Percentiles rank a stretch among this genome's conserved stretches.
These are phyloP conservation scores for Plectropomus leopardus DNA, from an alignment of 2,113 vertebrate species.

Conservation along the genomic window DNA sequence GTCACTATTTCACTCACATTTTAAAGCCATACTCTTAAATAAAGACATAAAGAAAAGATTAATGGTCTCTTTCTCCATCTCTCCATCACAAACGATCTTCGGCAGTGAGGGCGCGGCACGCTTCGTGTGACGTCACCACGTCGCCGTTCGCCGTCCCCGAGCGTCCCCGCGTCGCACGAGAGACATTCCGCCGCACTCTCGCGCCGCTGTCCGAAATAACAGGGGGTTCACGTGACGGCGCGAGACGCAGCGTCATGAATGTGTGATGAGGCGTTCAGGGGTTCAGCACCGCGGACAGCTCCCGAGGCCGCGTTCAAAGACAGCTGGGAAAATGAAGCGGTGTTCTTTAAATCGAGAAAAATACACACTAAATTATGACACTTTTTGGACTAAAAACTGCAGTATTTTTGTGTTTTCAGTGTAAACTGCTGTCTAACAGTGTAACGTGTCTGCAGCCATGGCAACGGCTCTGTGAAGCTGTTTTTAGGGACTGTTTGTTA, in stretches of 20 bases:
- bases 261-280: neutral
- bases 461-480: no score
- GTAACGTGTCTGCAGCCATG: no score
- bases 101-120: neutral
- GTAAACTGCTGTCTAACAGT: no score
- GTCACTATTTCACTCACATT: no score
- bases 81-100: slow-evolving; percentile 16
- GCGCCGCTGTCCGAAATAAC: neutral
- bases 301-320: neutral
- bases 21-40: no score
- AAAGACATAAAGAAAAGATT: no score
- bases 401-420: no score
- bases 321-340: neutral
- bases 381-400: no score
- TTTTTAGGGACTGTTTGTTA: no score
- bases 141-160: slow-evolving; percentile 2
- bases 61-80: neutral
- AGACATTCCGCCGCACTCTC: neutral
- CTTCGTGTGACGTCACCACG: slow-evolving; percentile 42
- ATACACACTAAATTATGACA: no score
- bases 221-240: no score
- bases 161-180: slow-evolving; percentile 34
- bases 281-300: slow-evolving; percentile 70
- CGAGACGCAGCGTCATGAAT: neutral
- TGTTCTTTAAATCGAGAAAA: no score